phyloP scores from a whole-genome alignment of 2,888 invertebrate species.

The Dicranocentrus wangi region DNA sequence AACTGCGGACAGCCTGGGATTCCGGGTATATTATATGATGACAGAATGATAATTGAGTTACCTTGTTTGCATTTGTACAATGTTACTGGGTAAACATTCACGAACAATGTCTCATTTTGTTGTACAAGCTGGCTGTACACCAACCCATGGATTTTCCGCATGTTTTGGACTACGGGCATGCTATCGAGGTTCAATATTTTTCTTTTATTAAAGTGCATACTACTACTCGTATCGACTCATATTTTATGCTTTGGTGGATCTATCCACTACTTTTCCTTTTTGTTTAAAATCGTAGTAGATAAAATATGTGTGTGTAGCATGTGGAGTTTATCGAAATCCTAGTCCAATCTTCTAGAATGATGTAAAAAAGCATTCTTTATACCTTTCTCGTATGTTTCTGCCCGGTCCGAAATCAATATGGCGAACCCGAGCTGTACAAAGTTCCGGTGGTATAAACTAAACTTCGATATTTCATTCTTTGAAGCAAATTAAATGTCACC shows the following conservation, averaged over 20 bases:
- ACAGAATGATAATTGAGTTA: background rate
- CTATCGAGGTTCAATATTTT: slow-evolving; percentile 26
- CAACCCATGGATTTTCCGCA: slow-evolving; percentile 64
- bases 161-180: slow-evolving; percentile 54
- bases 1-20: slow-evolving; percentile 30
- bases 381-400: slow-evolving; percentile 48
- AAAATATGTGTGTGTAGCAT: background rate
- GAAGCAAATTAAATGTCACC: background rate
- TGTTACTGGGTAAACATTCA: background rate
- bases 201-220: background rate
- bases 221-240: background rate
- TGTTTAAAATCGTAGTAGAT: background rate
- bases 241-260: background rate
- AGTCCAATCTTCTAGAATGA: background rate
- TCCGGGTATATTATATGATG: slow-evolving; percentile 16
- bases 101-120: background rate
- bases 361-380: background rate
- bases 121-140: slow-evolving; percentile 42
- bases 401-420: slow-evolving; percentile 52
- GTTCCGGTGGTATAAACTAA: slow-evolving; percentile 42
- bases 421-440: slow-evolving; percentile 44
- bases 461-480: background rate
- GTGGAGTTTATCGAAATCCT: too few species aligned
- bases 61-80: too few species aligned
- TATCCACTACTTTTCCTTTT: background rate